Evolutionary conservation across 2,113 vertebrate species (phyloP), one percentile per base, ranked within the genome.

Genomic region (Trichechus manatus): DNA sequence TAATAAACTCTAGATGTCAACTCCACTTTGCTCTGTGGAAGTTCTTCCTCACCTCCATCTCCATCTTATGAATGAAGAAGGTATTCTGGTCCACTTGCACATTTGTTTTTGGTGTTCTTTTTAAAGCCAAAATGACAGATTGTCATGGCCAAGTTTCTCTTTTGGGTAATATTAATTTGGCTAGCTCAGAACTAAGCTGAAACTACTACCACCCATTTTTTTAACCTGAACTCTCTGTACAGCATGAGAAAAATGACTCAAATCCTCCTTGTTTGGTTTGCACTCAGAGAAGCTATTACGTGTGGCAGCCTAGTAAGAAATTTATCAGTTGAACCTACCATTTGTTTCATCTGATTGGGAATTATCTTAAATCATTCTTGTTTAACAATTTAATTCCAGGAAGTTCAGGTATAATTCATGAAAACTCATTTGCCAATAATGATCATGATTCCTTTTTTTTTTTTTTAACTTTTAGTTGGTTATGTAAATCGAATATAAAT

Each of bases 1-100:
- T 98, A 98, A 98, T 98, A 98, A 97, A 97, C 97, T 98, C 95
- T 97, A 86, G 92, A 98, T 98, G 97, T 97, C 88, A 98, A 59
- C 87, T 97, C 95, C 97, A 81, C 96, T 98, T 97, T 98, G 98
- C 98, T 98, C 98, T 93, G 85, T 66, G 31, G 79, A 82, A 97
- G 97, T 80, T 93, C 72, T 83, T 68, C 81, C 66, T 66, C 87
- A 95, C 64, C 89, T 59, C 81, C 64, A 70, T 83, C 84, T 23
- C 8, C 93, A 22, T 75, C 90, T 97, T 92, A 92, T 97, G 97
- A 98, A 98, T 96, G 94, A 87, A 97, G 96, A 94, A 70, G 82
- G 3, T 56, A 93, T 98, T 98, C 98, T 96, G 98, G 96, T 95
- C 89, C 96, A 93, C 39, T 84, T 90, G 47, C 94, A 98, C 95